Base-by-base conservation (phyloP, 2,888 invertebrate species). In the Melanostoma mellinum region DNA sequence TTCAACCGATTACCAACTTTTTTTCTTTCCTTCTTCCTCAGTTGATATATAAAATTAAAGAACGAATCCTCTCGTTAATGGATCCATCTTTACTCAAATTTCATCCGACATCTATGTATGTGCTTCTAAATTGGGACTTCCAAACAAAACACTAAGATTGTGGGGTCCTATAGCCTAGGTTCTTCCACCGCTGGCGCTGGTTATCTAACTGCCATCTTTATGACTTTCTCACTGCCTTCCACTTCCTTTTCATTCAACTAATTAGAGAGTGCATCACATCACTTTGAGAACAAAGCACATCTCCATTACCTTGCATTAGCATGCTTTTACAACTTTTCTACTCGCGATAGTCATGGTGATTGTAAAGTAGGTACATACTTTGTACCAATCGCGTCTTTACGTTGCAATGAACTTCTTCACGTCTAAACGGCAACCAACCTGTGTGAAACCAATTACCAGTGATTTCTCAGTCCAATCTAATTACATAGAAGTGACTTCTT, bases 391-490 rank as follows among this genome's bases (percentile, higher is more conserved):
- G 38, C 55, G 42, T 56, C 72, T 35, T 52, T 68, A 56, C 69
- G 60, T 53, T 52, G 5, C 6, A 69, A 42, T 9, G 61, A 40
- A 55, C 46, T 9, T 30, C 32, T 40, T 33, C 35, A 50, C 40
- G 4, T 32, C 33, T 20, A 3, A 30, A 6, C 6, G 6, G 5
- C 46, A 50, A 56, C 68, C 71, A 67, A 75, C 69, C 80, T 73
- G 77, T 82, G 81, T 68, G 81, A 82, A 82, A 73, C 68, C 81
- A 82, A 82, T 73, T 77, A 82, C 61, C 72, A 8, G 40, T 52
- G 61, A 73, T 65, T 81, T 82, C 81, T 77, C 81, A 81, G 60
- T 81, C 67, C 38, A 32, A 69, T 76, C 61, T 71, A 68, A 68
- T 63, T 63, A 46, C 58, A 63, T 46, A 53, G 53, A 32, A 20